Evolutionary conservation across 2,888 invertebrate genomes (phyloP).

Genomic region (Protula sp.): DNA sequence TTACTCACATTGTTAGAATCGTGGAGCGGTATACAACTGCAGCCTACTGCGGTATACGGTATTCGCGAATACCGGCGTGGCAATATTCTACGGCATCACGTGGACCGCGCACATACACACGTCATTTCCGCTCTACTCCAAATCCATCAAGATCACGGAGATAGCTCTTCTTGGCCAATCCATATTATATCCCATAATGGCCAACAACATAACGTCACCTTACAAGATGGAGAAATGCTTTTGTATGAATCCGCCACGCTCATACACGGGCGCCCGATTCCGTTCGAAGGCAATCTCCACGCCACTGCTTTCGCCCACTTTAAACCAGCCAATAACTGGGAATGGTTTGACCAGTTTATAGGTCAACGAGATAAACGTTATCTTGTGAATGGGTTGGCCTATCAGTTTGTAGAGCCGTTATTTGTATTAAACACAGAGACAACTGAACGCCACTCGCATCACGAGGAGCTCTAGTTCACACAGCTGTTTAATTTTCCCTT

Average conservation of each 20-base stretch:
- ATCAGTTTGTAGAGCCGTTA: neutral
- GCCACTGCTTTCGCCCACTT: neutral
- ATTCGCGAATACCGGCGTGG: neutral
- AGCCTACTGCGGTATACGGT: neutral
- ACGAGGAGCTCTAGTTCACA: too few species aligned
- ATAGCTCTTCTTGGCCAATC: neutral
- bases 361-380: neutral
- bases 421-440: neutral
- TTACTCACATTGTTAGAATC: neutral
- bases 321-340: neutral
- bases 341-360: neutral
- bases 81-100: neutral
- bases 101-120: neutral
- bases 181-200: neutral
- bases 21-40: neutral
- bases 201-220: neutral
- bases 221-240: neutral
- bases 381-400: neutral
- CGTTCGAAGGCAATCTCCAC: neutral
- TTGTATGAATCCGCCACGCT: neutral
- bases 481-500: too few species aligned
- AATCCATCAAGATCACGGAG: neutral
- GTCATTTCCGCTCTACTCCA: neutral
- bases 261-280: neutral
- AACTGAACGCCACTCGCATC: too few species aligned